These are phyloP conservation scores for Micronisus gabar DNA, from an alignment of 2,113 vertebrate species.

Conservation along the genomic window DNA sequence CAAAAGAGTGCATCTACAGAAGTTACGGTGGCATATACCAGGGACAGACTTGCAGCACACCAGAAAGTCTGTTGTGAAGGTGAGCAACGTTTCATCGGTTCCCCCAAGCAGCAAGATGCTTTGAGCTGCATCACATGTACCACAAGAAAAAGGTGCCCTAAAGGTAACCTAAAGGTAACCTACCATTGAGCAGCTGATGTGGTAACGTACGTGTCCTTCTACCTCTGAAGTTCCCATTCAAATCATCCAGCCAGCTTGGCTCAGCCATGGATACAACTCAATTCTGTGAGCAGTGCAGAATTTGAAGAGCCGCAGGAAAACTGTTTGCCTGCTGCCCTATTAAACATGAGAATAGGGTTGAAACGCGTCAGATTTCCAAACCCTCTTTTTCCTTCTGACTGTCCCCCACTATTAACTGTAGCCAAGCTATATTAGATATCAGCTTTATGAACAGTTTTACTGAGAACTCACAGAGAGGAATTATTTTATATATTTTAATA, in stretches of 20 bases:
- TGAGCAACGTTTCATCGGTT: background rate
- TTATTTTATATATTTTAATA: background rate
- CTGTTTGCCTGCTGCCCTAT: background rate
- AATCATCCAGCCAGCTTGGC: background rate
- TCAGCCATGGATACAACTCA: background rate
- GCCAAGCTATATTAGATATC: background rate
- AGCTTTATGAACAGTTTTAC: background rate
- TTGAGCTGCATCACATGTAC: background rate
- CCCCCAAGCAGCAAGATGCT: background rate
- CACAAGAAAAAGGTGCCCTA: background rate
- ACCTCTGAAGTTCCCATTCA: background rate
- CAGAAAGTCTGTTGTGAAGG: background rate
- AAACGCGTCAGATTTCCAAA: background rate
- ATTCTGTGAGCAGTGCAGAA: background rate
- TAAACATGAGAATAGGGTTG: background rate
- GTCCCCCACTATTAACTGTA: background rate
- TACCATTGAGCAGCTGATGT: background rate
- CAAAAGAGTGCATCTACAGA: background rate
- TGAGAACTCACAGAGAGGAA: rapidly evolving
- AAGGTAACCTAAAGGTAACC: background rate
- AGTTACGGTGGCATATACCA: background rate
- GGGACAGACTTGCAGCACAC: background rate
- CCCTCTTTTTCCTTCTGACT: background rate
- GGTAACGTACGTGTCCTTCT: background rate
- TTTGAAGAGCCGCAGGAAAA: background rate